Percentiles rank a stretch among this genome's conserved stretches.
These are phyloP conservation scores for Gerris lacustris DNA, from an alignment of 2,888 invertebrate species.

Conservation along the genomic window DNA sequence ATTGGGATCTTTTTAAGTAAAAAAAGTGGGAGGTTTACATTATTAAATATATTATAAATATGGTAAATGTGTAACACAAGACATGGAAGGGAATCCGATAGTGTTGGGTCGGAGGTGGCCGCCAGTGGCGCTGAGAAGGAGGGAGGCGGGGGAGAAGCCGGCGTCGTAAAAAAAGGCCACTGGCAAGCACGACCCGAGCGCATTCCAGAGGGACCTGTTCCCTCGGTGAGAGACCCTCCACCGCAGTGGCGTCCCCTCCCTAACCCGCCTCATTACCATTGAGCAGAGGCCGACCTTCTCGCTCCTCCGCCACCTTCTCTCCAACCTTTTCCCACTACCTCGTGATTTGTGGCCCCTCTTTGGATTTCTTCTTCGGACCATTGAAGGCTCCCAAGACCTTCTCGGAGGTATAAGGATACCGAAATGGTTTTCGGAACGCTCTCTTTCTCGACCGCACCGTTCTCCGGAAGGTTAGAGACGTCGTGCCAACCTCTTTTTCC, in stretches of 20 bases:
- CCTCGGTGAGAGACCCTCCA: background rate
- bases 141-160: background rate
- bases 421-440: background rate
- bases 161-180: background rate
- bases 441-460: background rate
- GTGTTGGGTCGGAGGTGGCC: background rate
- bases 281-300: background rate
- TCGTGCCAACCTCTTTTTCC: background rate
- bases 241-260: background rate
- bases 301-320: background rate
- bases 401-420: background rate
- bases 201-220: background rate
- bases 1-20: background rate
- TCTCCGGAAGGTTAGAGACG: too few species aligned
- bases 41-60: background rate
- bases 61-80: background rate
- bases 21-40: background rate
- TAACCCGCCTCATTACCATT: background rate
- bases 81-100: background rate
- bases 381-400: background rate
- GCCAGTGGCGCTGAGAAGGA: background rate
- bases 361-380: background rate
- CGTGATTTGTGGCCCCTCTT: background rate
- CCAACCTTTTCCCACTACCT: background rate
- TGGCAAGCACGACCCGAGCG: background rate